These are phyloP conservation scores for Rhopalosiphum padi DNA, from an alignment of 1,140 invertebrate species.

Conservation along the genomic window DNA sequence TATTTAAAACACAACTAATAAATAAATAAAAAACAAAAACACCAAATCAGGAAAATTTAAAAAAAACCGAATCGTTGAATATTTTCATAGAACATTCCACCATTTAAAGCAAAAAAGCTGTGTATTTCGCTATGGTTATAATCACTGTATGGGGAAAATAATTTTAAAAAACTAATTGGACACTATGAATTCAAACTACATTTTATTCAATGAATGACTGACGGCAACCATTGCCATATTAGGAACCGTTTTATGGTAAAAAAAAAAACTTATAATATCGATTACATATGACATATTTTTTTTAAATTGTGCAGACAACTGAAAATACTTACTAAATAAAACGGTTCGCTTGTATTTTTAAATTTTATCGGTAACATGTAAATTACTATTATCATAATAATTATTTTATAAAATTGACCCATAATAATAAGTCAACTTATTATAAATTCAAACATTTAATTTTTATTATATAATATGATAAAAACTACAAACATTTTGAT, in stretches of 20 bases:
- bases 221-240: not conserved
- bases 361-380: not conserved
- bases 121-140: not conserved
- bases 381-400: not conserved
- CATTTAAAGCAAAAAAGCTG: not conserved
- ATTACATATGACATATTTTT: not conserved
- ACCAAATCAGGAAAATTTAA: not conserved
- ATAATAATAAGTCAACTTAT: not conserved
- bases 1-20: not conserved
- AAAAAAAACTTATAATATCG: not conserved
- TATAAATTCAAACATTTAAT: not conserved
- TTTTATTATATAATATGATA: not conserved
- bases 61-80: not conserved
- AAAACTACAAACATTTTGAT: not conserved
- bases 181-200: not conserved
- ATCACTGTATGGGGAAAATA: not conserved
- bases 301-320: not conserved
- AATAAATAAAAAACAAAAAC: not conserved
- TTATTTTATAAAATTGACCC: not conserved
- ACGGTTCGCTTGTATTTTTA: not conserved
- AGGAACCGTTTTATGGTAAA: fast-evolving
- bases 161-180: not conserved
- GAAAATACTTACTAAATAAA: not conserved
- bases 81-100: not conserved
- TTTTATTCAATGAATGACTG: not conserved